Conservation (phyloP, 2,797 vertebrate genomes). For the Falco columbarius region DNA sequence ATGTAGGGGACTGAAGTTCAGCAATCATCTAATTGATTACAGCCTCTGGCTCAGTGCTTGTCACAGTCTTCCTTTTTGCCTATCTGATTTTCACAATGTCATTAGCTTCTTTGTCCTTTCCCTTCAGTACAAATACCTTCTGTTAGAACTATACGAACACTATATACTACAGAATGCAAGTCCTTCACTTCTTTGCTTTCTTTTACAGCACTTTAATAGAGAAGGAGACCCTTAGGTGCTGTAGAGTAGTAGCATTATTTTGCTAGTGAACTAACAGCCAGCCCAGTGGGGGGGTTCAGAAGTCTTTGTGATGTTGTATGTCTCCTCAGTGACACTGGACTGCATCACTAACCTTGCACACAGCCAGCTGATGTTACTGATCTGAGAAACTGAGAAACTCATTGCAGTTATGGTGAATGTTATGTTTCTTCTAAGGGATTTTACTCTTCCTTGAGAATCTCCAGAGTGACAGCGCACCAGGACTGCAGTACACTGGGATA, state of each 20-base stretch:
- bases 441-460: not conserved
- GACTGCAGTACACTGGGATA: not conserved
- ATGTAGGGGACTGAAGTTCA: not conserved
- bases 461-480: not conserved
- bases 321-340: not conserved
- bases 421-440: not conserved
- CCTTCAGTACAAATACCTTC: not conserved
- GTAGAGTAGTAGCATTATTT: constrained; percentile 4
- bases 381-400: not conserved
- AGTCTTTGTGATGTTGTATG: not conserved
- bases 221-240: constrained; percentile 8
- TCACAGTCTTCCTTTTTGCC: not conserved
- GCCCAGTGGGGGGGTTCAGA: not conserved
- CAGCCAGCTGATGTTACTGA: not conserved
- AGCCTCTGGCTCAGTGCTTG: not conserved
- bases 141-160: not conserved
- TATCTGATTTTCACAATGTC: not conserved
- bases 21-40: constrained; percentile 17
- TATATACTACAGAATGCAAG: not conserved
- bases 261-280: not conserved
- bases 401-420: not conserved
- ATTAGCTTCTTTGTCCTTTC: not conserved
- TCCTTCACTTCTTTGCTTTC: not conserved
- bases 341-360: not conserved
- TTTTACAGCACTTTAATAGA: not conserved